A percentile compares a stretch with the other conserved stretches of the same genome.
These are phyloP conservation scores for Chanos chanos DNA, from an alignment of 2,797 vertebrate species.

Conservation along the genomic window DNA sequence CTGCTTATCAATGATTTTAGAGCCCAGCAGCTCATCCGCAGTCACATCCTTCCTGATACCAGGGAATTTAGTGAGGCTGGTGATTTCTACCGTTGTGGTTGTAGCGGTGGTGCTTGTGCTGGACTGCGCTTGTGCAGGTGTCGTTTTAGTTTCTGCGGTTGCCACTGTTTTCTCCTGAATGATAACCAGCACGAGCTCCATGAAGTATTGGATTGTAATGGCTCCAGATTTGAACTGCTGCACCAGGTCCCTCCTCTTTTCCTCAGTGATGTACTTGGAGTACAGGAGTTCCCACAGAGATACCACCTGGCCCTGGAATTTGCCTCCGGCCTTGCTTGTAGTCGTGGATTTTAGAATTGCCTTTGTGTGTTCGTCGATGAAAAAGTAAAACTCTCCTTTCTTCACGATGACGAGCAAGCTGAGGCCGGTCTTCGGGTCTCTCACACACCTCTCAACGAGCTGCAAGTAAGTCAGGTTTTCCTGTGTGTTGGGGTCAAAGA, in stretches of 20 bases:
- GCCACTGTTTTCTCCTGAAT: slow-evolving; percentile 14
- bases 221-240: slow-evolving; percentile 52
- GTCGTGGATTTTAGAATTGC: slow-evolving; percentile 54
- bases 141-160: too few species aligned
- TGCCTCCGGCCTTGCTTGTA: slow-evolving; percentile 55
- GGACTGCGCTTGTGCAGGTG: too few species aligned
- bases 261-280: slow-evolving; percentile 54
- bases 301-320: slow-evolving; percentile 49
- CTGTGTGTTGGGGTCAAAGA: slow-evolving; percentile 62
- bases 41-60: slow-evolving; percentile 70
- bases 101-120: too few species aligned
- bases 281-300: slow-evolving; percentile 70
- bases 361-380: slow-evolving; percentile 70
- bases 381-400: slow-evolving; percentile 73
- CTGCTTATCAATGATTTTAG: slow-evolving; percentile 69
- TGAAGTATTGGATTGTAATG: slow-evolving; percentile 51
- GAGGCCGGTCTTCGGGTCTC: slow-evolving; percentile 65
- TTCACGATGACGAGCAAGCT: slow-evolving; percentile 70
- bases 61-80: slow-evolving; percentile 50
- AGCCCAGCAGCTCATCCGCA: slow-evolving; percentile 62
- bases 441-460: slow-evolving; percentile 40
- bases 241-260: slow-evolving; percentile 60
- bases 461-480: slow-evolving; percentile 52
- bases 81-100: too few species aligned
- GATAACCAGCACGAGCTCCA: slow-evolving; percentile 44